These are phyloP conservation scores for Peucedramus taeniatus DNA, from an alignment of 2,113 vertebrate species.

Conservation along the genomic window DNA sequence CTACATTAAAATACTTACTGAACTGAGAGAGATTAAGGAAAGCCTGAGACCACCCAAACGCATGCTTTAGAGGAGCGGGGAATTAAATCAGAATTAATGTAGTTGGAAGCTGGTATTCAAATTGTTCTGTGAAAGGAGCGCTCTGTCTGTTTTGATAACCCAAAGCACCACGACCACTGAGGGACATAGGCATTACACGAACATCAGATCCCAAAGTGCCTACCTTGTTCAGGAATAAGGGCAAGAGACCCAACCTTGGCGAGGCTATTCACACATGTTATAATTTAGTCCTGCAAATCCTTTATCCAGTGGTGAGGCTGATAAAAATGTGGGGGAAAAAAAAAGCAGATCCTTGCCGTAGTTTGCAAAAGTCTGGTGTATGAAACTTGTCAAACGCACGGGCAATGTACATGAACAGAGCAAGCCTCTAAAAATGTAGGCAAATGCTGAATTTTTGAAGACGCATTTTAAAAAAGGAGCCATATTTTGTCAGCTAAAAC, in stretches of 20 bases:
- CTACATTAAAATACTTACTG: neutral
- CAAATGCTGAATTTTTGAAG: neutral
- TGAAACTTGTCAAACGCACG: neutral
- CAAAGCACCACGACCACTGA: neutral
- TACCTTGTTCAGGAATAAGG: neutral
- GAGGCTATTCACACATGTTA: rapidly evolving
- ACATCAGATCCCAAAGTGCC: neutral
- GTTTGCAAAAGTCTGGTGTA: neutral
- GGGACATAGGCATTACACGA: neutral
- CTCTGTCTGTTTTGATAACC: neutral
- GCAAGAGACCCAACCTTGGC: rapidly evolving
- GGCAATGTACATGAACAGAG: neutral
- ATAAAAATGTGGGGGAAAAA: neutral
- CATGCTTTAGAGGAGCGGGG: neutral
- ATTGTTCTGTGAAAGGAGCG: neutral
- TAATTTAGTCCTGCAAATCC: neutral
- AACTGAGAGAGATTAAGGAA: neutral
- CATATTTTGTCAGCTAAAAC: neutral
- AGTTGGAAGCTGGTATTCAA: neutral
- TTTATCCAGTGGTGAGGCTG: neutral
- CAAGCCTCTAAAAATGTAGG: neutral
- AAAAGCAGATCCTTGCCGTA: rapidly evolving
- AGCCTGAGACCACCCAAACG: neutral
- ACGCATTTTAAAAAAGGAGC: neutral
- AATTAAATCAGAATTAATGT: neutral